phyloP scores from a whole-genome alignment of 2,113 vertebrate genomes.

The Quiscalus mexicanus region DNA sequence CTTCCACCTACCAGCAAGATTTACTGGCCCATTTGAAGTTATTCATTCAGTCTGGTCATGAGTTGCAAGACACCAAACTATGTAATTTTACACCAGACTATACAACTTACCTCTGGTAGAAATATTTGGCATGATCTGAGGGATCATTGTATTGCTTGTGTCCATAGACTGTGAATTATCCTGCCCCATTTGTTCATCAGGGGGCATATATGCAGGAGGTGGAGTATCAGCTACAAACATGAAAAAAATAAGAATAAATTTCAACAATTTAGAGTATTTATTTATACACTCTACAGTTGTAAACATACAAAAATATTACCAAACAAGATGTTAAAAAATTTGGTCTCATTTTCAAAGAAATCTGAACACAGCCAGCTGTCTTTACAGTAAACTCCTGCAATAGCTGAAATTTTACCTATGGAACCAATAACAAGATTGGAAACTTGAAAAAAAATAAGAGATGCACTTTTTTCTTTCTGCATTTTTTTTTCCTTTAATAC shows the following conservation, averaged over 20 bases:
- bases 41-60: neutral
- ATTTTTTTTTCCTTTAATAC: neutral
- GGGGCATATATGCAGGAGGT: conserved; percentile 97
- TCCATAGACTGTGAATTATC: conserved; percentile 96
- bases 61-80: neutral
- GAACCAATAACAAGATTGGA: neutral
- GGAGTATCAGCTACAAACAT: conserved; percentile 89
- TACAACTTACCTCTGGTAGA: conserved; percentile 85
- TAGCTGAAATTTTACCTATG: neutral
- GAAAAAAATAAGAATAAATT: neutral
- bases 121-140: conserved; percentile 85
- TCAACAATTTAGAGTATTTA: neutral
- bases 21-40: neutral
- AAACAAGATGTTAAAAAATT: neutral
- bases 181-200: conserved; percentile 93
- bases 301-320: neutral
- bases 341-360: conserved; percentile 3
- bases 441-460: neutral
- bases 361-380: neutral
- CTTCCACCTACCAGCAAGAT: neutral
- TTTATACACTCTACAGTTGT: neutral
- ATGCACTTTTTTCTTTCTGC: neutral
- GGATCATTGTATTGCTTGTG: conserved; percentile 88
- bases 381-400: neutral
- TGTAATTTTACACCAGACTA: neutral